A percentile compares a stretch with the other conserved stretches of the same genome.
Evolutionary conservation across 2,113 vertebrate genomes (phyloP).

Genomic region (Podilymbus podiceps): DNA sequence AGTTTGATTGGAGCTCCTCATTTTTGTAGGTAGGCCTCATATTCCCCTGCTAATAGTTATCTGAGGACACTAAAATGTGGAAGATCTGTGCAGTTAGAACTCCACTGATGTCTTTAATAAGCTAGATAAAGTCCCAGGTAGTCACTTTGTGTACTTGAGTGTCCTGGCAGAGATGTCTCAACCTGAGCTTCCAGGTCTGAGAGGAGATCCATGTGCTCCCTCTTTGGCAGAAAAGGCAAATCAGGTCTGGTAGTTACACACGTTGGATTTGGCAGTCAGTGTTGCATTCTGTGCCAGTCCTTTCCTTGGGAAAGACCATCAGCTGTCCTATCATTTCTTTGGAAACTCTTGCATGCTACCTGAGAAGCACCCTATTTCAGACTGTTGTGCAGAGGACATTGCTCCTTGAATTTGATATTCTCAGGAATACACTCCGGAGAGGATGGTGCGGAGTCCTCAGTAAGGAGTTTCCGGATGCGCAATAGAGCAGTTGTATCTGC

Average conservation of each 20-base stretch:
- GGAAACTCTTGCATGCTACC: neutral
- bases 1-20: neutral
- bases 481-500: neutral
- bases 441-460: neutral
- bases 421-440: neutral
- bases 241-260: neutral
- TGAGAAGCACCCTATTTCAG: neutral
- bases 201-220: neutral
- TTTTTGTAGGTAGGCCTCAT: neutral
- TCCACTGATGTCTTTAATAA: neutral
- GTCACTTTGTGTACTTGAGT: neutral
- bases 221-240: neutral
- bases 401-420: neutral
- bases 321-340: neutral
- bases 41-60: neutral
- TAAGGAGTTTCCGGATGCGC: neutral
- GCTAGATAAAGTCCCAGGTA: neutral
- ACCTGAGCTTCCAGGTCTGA: neutral
- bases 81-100: neutral
- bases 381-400: neutral
- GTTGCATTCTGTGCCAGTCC: neutral
- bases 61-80: neutral
- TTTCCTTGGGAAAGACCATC: accelerated
- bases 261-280: neutral
- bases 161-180: neutral